Evolutionary conservation across 1,140 invertebrate species (phyloP).

Genomic region (Zaprionus ornatus): DNA sequence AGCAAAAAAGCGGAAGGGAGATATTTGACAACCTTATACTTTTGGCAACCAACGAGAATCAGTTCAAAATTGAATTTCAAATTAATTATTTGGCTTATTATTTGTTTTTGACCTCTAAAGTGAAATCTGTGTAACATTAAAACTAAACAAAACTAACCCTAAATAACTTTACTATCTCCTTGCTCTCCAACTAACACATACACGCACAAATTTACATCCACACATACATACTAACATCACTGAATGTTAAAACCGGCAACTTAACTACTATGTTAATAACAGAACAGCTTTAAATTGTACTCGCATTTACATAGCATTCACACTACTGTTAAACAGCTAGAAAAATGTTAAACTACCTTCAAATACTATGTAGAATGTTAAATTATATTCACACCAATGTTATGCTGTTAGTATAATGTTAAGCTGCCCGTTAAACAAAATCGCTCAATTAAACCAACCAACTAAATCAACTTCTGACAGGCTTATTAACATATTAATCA

Average conservation of each 20-base stretch:
- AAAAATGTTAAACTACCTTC: not conserved
- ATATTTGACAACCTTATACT: no score
- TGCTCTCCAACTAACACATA: not conserved
- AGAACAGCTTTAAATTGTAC: no score
- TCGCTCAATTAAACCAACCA: no score
- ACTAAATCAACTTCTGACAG: not conserved
- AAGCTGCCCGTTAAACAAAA: not conserved
- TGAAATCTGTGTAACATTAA: slow-evolving; percentile 33
- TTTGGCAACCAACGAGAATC: slow-evolving; percentile 84
- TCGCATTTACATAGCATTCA: no score
- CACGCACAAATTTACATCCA: slow-evolving; percentile 4
- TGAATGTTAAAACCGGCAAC: not conserved
- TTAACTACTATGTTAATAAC: not conserved
- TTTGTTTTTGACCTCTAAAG: slow-evolving; percentile 10
- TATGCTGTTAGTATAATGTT: not conserved
- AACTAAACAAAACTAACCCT: slow-evolving; percentile 6
- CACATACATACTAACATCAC: slow-evolving; percentile 17
- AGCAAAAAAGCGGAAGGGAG: no score
- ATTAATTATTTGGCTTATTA: slow-evolving; percentile 17
- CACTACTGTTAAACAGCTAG: no score
- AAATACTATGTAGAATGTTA: not conserved
- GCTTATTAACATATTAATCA: not conserved
- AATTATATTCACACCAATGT: not conserved
- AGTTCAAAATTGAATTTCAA: slow-evolving; percentile 80
- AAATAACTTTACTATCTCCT: not conserved